A percentile compares a stretch with the other conserved stretches of the same genome.
phyloP scores from a whole-genome alignment of 2,888 invertebrate species.

The Lochmaea crataegi region DNA sequence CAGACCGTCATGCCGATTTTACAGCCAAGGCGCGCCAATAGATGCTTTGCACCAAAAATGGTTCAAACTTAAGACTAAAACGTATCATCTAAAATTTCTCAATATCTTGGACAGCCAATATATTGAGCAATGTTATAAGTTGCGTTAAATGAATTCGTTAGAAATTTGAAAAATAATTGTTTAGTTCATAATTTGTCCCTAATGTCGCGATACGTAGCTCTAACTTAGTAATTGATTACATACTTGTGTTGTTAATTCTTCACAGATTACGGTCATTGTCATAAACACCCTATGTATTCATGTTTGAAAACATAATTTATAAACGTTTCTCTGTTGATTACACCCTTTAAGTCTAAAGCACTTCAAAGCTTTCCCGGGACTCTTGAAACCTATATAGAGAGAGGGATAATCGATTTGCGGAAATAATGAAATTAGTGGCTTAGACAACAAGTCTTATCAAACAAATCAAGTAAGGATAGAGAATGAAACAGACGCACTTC shows the following conservation, averaged over 20 bases:
- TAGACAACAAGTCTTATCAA: slow-evolving; percentile 29
- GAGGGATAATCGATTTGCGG: slow-evolving; percentile 39
- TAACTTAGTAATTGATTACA: too few relatives aligned
- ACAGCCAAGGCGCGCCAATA: too few relatives aligned
- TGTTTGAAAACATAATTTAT: slow-evolving; percentile 30
- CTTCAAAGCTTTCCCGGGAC: slow-evolving; percentile 36
- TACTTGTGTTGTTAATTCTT: neutral
- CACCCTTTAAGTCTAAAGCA: slow-evolving; percentile 24
- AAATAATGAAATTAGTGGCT: slow-evolving; percentile 44
- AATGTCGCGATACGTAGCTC: too few relatives aligned
- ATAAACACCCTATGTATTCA: slow-evolving; percentile 13
- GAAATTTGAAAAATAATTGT: too few relatives aligned
- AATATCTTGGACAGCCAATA: too few relatives aligned
- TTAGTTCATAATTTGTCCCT: too few relatives aligned
- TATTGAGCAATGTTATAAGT: too few relatives aligned
- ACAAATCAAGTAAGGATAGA: neutral
- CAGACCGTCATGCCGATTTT: too few relatives aligned
- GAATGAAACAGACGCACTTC: neutral
- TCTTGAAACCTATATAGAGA: slow-evolving; percentile 39
- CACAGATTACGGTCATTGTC: neutral
- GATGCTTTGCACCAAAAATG: too few relatives aligned
- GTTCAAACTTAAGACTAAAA: too few relatives aligned
- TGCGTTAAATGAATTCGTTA: too few relatives aligned
- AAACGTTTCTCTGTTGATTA: slow-evolving; percentile 32
- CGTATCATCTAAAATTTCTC: too few relatives aligned